These are phyloP conservation scores for Agrotis clavis DNA, from an alignment of 2,888 invertebrate genomes.

Conservation along the genomic window DNA sequence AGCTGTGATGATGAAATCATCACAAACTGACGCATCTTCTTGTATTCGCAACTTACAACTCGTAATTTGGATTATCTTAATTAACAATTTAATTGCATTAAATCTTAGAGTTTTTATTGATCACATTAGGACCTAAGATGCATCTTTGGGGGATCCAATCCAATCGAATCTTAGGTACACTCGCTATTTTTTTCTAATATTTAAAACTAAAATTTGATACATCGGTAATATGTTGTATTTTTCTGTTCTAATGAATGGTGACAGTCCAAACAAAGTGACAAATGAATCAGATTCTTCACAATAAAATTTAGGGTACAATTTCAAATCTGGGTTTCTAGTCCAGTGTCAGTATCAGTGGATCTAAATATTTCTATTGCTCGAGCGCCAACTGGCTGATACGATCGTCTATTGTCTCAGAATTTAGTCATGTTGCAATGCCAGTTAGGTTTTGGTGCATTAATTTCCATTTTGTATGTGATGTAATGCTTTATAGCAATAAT, in stretches of 20 bases:
- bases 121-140: neutral
- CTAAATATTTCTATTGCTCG: conserved; percentile 59
- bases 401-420: conserved; percentile 57
- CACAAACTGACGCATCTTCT: too few species aligned
- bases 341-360: conserved; percentile 48
- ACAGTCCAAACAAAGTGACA: neutral
- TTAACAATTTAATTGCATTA: neutral
- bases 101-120: neutral
- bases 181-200: too few species aligned
- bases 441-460: conserved; percentile 36
- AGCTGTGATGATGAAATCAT: too few species aligned
- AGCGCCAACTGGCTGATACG: conserved; percentile 49
- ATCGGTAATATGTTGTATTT: too few species aligned
- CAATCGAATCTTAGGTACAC: too few species aligned
- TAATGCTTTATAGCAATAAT: conserved; percentile 12
- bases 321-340: conserved; percentile 45
- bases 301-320: neutral
- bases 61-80: too few species aligned
- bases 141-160: neutral
- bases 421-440: conserved; percentile 46
- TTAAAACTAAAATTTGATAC: too few species aligned
- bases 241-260: neutral
- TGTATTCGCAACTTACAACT: too few species aligned
- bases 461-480: conserved; percentile 43
- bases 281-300: conserved; percentile 9